Base-by-base conservation (phyloP, 2,113 vertebrate species). In the Sinocyclocheilus anophthalmus region DNA sequence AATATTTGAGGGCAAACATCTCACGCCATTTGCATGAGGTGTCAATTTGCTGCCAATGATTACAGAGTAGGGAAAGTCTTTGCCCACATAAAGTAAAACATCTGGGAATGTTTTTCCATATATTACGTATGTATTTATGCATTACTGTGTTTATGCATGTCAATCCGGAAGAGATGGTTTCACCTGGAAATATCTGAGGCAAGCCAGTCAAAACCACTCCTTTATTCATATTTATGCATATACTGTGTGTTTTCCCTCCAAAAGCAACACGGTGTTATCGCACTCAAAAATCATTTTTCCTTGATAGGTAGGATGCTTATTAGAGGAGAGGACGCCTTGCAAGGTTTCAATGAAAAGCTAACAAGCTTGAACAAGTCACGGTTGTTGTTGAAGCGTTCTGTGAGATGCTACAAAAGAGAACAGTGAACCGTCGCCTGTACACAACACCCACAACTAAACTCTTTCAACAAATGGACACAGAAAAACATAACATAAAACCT, bases 71-170 rank as follows among this genome's bases (percentile, higher is more conserved):
- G 85, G 78, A 73, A 81, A 87, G 65, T 76, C 76, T 83, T 78
- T 77, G 63, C 84, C 77, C 85, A 85, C 20, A 82, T 59, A 86
- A 89, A 89, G 87, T 80, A 84, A 78, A 90, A 91, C 90, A 89
- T 87, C 88, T 89, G 90, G 73, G 81, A 72, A 86, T 82, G 69
- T 63, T 69, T 88, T 84, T 59, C 50, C 70, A 86, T 85, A 69
- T 87, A 91, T 89, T 90, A 90, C 24, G 53, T 84, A 90, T 90
- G 89, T 61, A 91, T 91, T 91, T 90, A 91, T 91, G 88, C 90
- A 87, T 88, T 88, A 88, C 84, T 86, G 81, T 86, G 84, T 87
- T 89, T 91, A 86, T 90, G 89, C 87, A 85, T 87, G 86, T 84
- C 88, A 85, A 86, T 88, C 85, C 65, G 53, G 45, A 22, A 72